phyloP scores from a whole-genome alignment of 1,140 invertebrate genomes.

The Scylla paramamosain region DNA sequence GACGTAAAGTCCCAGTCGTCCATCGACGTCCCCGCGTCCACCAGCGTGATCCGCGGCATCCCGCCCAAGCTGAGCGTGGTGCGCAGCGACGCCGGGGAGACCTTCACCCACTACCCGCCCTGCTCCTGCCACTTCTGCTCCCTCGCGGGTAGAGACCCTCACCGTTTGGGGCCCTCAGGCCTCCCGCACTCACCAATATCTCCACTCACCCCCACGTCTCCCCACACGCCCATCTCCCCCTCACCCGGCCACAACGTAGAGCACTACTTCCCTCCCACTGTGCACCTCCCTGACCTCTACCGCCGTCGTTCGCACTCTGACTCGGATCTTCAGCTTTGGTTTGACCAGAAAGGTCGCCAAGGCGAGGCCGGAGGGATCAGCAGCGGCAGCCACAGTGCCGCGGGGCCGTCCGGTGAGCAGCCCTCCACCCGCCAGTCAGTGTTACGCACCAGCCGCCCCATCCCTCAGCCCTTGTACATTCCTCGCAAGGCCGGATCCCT shows the following conservation, averaged over 20 bases:
- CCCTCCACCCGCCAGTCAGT: slow-evolving; percentile 74
- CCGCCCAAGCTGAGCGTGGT: slow-evolving; percentile 78
- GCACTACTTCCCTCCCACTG: slow-evolving; percentile 75
- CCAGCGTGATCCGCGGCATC: slow-evolving; percentile 71
- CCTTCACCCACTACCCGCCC: slow-evolving; percentile 79
- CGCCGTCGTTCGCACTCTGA: slow-evolving; percentile 86
- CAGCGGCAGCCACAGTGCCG: slow-evolving; percentile 78
- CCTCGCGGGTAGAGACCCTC: slow-evolving; percentile 73
- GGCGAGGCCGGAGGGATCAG: slow-evolving; percentile 78
- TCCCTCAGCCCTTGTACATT: slow-evolving; percentile 80
- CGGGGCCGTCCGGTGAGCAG: slow-evolving; percentile 79
- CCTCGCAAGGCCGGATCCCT: slow-evolving; percentile 81
- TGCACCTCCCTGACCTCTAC: slow-evolving; percentile 80
- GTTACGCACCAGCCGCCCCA: slow-evolving; percentile 77
- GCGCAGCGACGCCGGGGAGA: slow-evolving; percentile 77
- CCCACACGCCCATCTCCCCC: slow-evolving; percentile 80
- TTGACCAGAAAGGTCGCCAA: slow-evolving; percentile 71
- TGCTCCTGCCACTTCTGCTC: slow-evolving; percentile 71
- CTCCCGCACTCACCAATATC: slow-evolving; percentile 70
- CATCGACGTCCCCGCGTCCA: slow-evolving; percentile 78
- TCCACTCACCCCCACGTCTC: slow-evolving; percentile 76
- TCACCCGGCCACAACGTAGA: slow-evolving; percentile 80
- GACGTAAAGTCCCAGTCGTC: slow-evolving; percentile 78
- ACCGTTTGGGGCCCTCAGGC: slow-evolving; percentile 65
- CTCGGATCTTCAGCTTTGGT: slow-evolving; percentile 83